Conservation (phyloP, 1,140 invertebrate species). For the Telenomus remus region DNA sequence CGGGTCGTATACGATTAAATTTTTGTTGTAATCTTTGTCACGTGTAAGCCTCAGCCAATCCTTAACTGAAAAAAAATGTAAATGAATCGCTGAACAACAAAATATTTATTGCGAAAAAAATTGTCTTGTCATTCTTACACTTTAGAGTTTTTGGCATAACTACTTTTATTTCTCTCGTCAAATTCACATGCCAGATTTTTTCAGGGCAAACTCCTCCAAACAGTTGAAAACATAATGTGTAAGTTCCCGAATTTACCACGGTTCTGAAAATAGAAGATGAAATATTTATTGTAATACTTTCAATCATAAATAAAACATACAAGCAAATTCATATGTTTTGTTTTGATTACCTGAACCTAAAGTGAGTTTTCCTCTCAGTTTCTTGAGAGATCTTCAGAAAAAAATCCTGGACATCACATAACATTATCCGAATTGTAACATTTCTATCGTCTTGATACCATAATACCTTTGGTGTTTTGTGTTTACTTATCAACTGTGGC, state of each 20-base stretch:
- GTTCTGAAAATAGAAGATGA: constrained; percentile 64
- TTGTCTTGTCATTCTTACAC: constrained; percentile 59
- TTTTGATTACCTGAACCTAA: constrained; percentile 66
- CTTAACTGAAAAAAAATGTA: constrained; percentile 54
- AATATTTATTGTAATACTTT: no score
- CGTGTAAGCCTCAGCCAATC: constrained; percentile 65
- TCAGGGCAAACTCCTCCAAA: constrained; percentile 68
- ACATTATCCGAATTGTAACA: constrained; percentile 63
- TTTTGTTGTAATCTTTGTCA: constrained; percentile 55
- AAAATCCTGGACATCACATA: constrained; percentile 66
- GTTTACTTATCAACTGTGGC: constrained; percentile 51
- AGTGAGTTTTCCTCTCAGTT: no score
- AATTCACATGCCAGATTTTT: constrained; percentile 61
- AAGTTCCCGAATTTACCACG: constrained; percentile 47
- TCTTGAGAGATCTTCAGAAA: constrained; percentile 61
- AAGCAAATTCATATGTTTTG: not conserved
- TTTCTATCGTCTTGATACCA: constrained; percentile 69
- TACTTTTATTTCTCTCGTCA: constrained; percentile 67
- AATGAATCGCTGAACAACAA: not conserved
- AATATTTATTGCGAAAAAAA: not conserved
- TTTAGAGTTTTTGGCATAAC: constrained; percentile 64
- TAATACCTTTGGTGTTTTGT: constrained; percentile 54
- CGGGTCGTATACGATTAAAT: constrained; percentile 58
- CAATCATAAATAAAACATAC: no score
- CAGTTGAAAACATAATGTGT: constrained; percentile 63